phyloP scores from a whole-genome alignment of 2,888 invertebrate species.

The Melieria crassipennis region DNA sequence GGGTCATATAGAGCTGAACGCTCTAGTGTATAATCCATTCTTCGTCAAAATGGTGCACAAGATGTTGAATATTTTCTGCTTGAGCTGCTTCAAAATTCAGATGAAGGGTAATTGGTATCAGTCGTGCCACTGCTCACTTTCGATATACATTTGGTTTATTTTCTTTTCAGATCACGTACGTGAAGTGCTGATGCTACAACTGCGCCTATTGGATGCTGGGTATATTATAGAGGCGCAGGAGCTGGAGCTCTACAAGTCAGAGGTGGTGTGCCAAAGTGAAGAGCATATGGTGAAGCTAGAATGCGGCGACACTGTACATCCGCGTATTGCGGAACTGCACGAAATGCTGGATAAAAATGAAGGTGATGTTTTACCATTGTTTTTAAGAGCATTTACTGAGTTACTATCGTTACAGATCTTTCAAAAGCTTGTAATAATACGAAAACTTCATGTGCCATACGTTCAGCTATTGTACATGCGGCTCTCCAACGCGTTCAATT shows the following conservation, averaged over 20 bases:
- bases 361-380: not conserved
- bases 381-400: too few relatives aligned
- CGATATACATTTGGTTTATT: not conserved
- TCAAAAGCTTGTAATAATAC: conserved; percentile 48
- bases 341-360: conserved; percentile 55
- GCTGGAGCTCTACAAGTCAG: conserved; percentile 67
- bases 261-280: conserved; percentile 55
- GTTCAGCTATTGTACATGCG: conserved; percentile 56
- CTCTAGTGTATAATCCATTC: conserved; percentile 91
- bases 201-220: conserved; percentile 81
- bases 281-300: conserved; percentile 53
- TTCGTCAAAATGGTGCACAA: conserved; percentile 79
- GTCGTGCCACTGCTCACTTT: conserved; percentile 49
- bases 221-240: conserved; percentile 78
- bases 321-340: conserved; percentile 67
- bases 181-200: conserved; percentile 67
- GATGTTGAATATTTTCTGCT: conserved; percentile 76
- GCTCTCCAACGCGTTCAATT: conserved; percentile 51
- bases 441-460: conserved; percentile 59
- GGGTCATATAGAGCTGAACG: conserved; percentile 90
- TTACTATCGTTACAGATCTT: conserved; percentile 34
- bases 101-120: conserved; percentile 67
- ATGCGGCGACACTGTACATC: conserved; percentile 62
- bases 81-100: conserved; percentile 77
- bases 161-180: conserved; percentile 60